These are phyloP conservation scores for Enteromius viviparus DNA, from an alignment of 2,797 vertebrate genomes.

Conservation along the genomic window DNA sequence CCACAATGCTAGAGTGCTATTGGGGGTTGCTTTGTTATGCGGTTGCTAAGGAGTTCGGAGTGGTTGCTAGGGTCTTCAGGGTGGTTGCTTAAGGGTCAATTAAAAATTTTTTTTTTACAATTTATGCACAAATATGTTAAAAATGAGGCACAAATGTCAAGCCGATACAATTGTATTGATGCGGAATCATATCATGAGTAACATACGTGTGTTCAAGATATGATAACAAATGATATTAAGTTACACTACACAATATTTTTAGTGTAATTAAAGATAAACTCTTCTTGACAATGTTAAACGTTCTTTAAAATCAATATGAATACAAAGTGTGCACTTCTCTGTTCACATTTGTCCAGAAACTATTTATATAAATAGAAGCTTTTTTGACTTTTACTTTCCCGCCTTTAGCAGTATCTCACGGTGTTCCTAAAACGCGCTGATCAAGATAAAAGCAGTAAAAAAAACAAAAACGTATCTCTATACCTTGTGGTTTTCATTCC, in stretches of 20 bases:
- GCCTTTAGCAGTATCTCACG: not conserved
- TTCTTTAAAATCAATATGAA: not conserved
- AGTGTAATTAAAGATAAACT: not conserved
- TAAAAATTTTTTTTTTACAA: not conserved
- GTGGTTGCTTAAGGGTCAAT: not conserved
- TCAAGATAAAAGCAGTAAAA: not conserved
- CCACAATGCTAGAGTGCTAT: constrained; percentile 19
- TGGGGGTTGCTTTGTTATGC: constrained; percentile 20
- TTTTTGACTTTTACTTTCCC: not conserved
- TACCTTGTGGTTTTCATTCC: not conserved
- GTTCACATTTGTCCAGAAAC: not conserved
- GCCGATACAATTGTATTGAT: not conserved
- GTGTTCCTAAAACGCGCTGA: not conserved
- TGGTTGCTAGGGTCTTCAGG: not conserved
- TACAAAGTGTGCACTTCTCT: not conserved
- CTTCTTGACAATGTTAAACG: not conserved
- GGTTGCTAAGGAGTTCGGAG: not conserved
- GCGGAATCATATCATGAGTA: not conserved
- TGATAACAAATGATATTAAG: not conserved
- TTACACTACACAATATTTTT: not conserved
- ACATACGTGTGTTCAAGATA: not conserved
- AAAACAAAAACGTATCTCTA: not conserved
- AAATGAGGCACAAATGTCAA: not conserved
- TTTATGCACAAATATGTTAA: not conserved
- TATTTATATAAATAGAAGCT: not conserved